Conservation (phyloP, 2,888 invertebrate species). For the Oscheius myriophilus region DNA sequence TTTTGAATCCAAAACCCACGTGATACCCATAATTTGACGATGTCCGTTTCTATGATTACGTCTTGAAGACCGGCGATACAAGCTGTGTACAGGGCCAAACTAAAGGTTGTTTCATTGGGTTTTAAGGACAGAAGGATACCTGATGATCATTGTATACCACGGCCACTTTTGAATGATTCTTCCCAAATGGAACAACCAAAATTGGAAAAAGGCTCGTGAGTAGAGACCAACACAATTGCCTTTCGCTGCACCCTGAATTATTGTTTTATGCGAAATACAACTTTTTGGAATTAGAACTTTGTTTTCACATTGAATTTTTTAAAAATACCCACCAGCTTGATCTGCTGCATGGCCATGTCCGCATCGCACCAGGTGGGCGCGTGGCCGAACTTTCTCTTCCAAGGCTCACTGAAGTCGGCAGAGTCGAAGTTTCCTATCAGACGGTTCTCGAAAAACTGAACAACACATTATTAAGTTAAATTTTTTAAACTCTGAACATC, state of each 20-base stretch:
- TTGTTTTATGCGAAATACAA: not conserved
- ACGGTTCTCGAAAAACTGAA: constrained; percentile 61
- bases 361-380: constrained; percentile 94
- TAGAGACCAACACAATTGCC: constrained; percentile 68
- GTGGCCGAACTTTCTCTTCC: constrained; percentile 72
- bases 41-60: constrained; percentile 89
- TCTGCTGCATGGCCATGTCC: constrained; percentile 89
- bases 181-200: constrained; percentile 59
- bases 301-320: not conserved
- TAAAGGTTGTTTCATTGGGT: constrained; percentile 3
- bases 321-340: constrained; percentile 85
- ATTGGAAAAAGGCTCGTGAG: constrained; percentile 65
- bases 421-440: constrained; percentile 66
- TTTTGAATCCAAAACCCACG: constrained; percentile 76
- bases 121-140: constrained; percentile 23
- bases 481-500: no score
- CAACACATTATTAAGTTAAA: constrained; percentile 12
- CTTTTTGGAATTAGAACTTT: not conserved
- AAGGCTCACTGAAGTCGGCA: constrained; percentile 62
- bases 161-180: constrained; percentile 60
- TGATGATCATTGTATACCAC: constrained; percentile 44
- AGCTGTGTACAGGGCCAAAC: constrained; percentile 74
- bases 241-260: constrained; percentile 60
- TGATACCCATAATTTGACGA: constrained; percentile 95
- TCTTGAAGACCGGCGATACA: constrained; percentile 91